phyloP scores from a whole-genome alignment of 2,797 vertebrate species.

The Anabacerthia variegaticeps region DNA sequence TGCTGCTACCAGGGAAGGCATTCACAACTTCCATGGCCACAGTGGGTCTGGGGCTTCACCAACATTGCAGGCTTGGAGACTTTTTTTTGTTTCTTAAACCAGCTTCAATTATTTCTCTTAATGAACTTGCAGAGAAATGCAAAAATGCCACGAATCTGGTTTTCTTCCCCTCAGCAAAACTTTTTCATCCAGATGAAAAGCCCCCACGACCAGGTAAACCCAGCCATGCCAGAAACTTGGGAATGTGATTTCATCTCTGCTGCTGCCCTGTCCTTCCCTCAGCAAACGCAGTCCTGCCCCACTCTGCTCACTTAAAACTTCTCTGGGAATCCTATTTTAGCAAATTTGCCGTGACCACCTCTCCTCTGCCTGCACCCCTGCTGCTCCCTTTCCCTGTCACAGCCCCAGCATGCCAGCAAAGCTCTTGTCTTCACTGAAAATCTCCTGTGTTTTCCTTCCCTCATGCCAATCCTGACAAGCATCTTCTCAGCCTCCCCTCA shows the following conservation, averaged over 20 bases:
- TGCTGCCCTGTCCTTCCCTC: not conserved
- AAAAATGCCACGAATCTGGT: not conserved
- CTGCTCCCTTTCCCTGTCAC: not conserved
- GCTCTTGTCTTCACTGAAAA: not conserved
- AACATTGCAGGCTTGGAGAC: not conserved
- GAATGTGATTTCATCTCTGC: not conserved
- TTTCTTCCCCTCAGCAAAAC: not conserved
- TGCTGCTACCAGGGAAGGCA: not conserved
- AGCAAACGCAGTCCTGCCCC: not conserved
- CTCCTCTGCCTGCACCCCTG: not conserved
- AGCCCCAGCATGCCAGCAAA: not conserved
- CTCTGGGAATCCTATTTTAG: not conserved
- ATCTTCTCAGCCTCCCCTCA: not conserved
- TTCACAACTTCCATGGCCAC: not conserved
- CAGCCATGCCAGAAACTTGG: not conserved
- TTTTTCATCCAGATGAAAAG: not conserved
- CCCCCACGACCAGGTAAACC: not conserved
- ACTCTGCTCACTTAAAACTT: rapidly evolving
- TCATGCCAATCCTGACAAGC: not conserved
- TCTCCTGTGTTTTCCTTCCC: not conserved
- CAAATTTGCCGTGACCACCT: not conserved
- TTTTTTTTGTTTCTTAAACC: not conserved
- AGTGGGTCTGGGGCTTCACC: not conserved
- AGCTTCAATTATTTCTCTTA: not conserved
- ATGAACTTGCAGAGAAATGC: not conserved